Evolutionary conservation across 2,113 vertebrate genomes (phyloP), one percentile per base, ranked within the genome.

Genomic region (Xiphorhynchus elegans): DNA sequence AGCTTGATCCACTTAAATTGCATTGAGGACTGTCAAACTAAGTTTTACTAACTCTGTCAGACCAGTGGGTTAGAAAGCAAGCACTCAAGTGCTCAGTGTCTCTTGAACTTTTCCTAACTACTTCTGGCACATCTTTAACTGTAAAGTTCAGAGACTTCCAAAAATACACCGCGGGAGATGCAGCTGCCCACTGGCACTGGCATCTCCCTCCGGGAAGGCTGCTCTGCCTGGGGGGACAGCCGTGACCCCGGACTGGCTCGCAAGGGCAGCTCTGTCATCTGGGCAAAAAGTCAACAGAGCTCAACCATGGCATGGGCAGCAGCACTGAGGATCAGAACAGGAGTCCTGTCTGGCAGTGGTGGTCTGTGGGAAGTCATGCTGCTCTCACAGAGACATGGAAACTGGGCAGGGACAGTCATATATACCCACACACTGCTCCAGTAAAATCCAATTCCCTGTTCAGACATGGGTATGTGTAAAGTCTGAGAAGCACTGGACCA

Each of bases 341-440:
- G 42, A n/a, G 31, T 2, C 1, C 10, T 58, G 24, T 16, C 26
- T 0, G 2, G 9, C 18, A 6, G 7, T 1, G 2, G 17, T 4
- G 2, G 86, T 23, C 0, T 0, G 3, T 0, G 18, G 44, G 60
- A 31, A n/a, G 64, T 37, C 0, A 0, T 2, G 52, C 31, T 37
- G 63, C 59, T 50, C 11, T 4, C 47, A 1, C 0, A 5, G 39
- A 47, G 31, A 63, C 7, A 8, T 0, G 3, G 17, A 37, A 31
- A 4, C 3, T 1, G 24, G 33, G 20, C 29, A 28, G 15, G 11
- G 60, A 29, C 1, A 8, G n/a, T 3, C 47, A 20, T 16, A 44
- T 10, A 52, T 13, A 69, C 24, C 12, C 75, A 26, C 31, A 28
- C 14, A 3, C 9, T 4, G 1, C 9, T 29, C 26, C 66, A 18